Conservation (phyloP, 2,113 vertebrate species). For the Acanthochromis polyacanthus region DNA sequence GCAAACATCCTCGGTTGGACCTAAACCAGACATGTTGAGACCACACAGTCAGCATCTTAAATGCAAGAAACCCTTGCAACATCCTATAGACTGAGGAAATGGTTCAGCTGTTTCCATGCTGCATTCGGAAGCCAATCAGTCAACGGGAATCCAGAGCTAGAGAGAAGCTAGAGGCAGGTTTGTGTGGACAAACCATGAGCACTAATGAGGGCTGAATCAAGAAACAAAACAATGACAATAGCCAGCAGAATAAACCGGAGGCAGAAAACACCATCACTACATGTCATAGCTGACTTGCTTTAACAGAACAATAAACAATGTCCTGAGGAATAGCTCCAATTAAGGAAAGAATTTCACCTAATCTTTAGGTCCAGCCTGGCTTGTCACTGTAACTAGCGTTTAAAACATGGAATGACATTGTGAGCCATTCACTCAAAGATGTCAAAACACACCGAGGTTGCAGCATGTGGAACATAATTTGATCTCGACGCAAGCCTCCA, state of each 20-base stretch:
- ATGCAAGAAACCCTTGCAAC: constrained; percentile 2
- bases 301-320: constrained; percentile 4
- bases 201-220: neutral
- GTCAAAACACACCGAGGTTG: constrained; percentile 21
- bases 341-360: neutral
- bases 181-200: neutral
- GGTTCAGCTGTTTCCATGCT: neutral
- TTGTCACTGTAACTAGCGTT: neutral
- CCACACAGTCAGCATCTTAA: neutral
- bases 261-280: neutral
- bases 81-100: neutral
- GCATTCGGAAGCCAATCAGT: neutral
- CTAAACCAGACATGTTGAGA: neutral
- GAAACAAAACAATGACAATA: constrained; percentile 1
- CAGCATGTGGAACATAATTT: neutral
- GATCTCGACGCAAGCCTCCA: constrained; percentile 19
- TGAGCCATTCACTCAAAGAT: constrained; percentile 21
- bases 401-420: constrained; percentile 13
- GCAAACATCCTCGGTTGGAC: neutral
- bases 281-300: neutral
- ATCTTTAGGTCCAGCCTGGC: constrained; percentile 1
- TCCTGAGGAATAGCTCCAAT: neutral
- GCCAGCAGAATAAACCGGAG: neutral
- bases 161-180: constrained; percentile 16
- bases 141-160: neutral